Conservation (phyloP, 2,113 vertebrate species). For the Heterocephalus glaber region DNA sequence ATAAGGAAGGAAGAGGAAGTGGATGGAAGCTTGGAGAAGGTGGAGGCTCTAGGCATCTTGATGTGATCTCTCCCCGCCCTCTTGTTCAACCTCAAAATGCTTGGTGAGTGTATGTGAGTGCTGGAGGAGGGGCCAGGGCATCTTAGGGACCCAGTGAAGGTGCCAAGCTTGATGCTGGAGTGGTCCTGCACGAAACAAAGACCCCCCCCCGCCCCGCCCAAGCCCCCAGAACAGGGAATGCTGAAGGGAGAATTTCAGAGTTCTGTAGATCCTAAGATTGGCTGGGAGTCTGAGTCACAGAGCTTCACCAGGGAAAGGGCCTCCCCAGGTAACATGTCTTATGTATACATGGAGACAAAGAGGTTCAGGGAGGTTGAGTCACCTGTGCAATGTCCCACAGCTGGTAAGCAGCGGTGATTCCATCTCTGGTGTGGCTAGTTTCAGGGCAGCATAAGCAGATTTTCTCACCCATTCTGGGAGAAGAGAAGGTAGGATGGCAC, state of each 20-base stretch:
- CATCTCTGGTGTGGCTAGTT: not conserved
- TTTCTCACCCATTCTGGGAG: not conserved
- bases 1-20: not conserved
- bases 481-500: not conserved
- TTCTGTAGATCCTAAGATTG: not conserved
- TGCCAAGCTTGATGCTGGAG: not conserved
- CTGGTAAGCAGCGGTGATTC: too few species aligned
- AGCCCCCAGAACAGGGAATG: not conserved
- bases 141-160: not conserved
- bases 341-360: not conserved
- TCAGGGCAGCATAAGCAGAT: not conserved
- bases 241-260: not conserved
- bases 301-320: not conserved
- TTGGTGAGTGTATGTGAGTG: not conserved
- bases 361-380: not conserved
- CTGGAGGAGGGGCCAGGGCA: accelerated
- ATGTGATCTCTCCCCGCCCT: not conserved
- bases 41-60: not conserved
- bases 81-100: not conserved
- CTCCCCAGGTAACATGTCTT: not conserved
- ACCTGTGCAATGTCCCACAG: not conserved
- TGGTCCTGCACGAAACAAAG: not conserved
- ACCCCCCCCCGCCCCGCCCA: not conserved
- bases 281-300: not conserved
- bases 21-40: not conserved